Percentiles rank a stretch among this genome's conserved stretches.
phyloP scores from a whole-genome alignment of 2,797 vertebrate genomes.

The Podargus strigoides region DNA sequence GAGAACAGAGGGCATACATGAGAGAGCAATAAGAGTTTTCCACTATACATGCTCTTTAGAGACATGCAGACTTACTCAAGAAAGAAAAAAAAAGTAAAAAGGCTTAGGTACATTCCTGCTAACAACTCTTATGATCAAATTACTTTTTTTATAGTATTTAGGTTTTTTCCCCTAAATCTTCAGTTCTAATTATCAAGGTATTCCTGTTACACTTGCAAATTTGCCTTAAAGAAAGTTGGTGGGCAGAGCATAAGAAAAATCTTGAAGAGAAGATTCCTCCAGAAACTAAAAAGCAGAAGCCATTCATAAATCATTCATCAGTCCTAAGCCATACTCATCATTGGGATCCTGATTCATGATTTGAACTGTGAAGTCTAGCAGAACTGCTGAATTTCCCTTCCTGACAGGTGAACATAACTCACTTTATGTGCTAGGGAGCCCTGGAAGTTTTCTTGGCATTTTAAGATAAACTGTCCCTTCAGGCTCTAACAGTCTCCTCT shows the following conservation, averaged over 20 bases:
- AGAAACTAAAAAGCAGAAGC: constrained; percentile 4
- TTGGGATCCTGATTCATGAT: neutral
- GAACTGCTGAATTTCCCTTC: neutral
- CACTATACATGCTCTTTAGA: neutral
- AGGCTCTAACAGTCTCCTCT: constrained; percentile 11
- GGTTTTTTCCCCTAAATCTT: neutral
- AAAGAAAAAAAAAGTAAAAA: neutral
- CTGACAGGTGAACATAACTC: neutral
- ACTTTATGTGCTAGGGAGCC: neutral
- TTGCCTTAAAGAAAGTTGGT: neutral
- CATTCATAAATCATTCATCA: constrained; percentile 32
- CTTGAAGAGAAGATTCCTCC: neutral
- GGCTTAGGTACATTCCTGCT: neutral
- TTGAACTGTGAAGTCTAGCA: constrained; percentile 7
- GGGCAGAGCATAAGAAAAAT: neutral
- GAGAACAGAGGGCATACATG: neutral
- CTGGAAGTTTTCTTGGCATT: neutral
- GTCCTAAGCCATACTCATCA: neutral
- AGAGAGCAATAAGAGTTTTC: neutral
- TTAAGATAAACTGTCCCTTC: constrained; percentile 16
- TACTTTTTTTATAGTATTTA: neutral
- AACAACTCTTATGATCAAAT: neutral
- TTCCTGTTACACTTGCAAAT: neutral
- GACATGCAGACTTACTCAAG: neutral
- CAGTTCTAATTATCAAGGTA: neutral